A percentile compares a stretch with the other conserved stretches of the same genome.
These are phyloP conservation scores for Hiodon alosoides DNA, from an alignment of 2,113 vertebrate species.

Conservation along the genomic window DNA sequence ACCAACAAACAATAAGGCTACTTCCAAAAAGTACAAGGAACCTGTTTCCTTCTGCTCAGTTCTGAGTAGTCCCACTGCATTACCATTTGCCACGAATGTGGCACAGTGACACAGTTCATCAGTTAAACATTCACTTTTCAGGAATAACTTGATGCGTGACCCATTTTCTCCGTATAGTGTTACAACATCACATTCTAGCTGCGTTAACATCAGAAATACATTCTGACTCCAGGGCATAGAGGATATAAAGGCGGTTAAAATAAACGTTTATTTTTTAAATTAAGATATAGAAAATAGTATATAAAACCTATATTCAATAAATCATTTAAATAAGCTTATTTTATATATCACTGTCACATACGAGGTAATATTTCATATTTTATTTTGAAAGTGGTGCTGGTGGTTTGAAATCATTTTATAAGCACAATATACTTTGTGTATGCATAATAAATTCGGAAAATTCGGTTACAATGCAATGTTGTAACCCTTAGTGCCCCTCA, in stretches of 20 bases:
- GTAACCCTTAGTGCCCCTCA: conserved; percentile 60
- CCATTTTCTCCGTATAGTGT: conserved; percentile 67
- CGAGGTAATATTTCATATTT: conserved; percentile 67
- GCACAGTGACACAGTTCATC: conserved; percentile 73
- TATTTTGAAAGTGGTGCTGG: conserved; percentile 73
- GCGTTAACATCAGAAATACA: conserved; percentile 60
- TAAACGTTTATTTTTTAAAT: conserved; percentile 67
- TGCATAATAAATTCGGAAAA: conserved; percentile 72
- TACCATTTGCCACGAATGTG: conserved; percentile 59
- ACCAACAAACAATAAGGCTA: conserved; percentile 65
- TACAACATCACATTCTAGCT: conserved; percentile 72
- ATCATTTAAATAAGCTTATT: conserved; percentile 77
- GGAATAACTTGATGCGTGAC: conserved; percentile 67
- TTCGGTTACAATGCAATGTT: conserved; percentile 73
- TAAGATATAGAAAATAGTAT: conserved; percentile 77
- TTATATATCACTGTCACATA: conserved; percentile 67
- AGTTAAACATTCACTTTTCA: conserved; percentile 66
- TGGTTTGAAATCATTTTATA: conserved; percentile 72
- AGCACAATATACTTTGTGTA: conserved; percentile 72
- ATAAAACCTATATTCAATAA: conserved; percentile 79
- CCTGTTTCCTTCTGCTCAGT: conserved; percentile 49
- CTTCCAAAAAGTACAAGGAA: conserved; percentile 57
- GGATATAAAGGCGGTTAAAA: conserved; percentile 58
- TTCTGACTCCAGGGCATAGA: conserved; percentile 56
- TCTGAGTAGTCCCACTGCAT: conserved; percentile 51